These are phyloP conservation scores for Pavo muticus DNA, from an alignment of 2,113 vertebrate genomes.

Conservation along the genomic window DNA sequence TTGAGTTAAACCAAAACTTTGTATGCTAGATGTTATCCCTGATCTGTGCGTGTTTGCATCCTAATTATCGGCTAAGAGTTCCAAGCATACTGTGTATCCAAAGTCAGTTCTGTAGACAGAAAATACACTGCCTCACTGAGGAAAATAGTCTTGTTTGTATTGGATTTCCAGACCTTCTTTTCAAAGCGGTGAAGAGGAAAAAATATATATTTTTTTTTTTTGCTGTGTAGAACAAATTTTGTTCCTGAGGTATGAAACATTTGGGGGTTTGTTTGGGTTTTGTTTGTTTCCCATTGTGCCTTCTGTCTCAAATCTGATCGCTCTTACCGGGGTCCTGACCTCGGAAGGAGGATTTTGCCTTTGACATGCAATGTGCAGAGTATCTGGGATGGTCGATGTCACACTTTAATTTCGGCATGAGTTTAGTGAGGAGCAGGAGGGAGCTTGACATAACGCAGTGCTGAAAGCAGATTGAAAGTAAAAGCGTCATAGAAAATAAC, in stretches of 20 bases:
- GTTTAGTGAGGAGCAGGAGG: neutral
- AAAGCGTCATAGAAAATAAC: neutral
- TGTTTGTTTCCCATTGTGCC: neutral
- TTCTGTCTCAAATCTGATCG: neutral
- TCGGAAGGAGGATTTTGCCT: neutral
- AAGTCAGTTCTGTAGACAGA: neutral
- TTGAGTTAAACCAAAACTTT: neutral
- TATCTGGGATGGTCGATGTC: neutral
- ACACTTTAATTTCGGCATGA: neutral
- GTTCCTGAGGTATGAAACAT: neutral
- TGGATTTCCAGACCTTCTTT: neutral
- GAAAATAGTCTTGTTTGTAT: neutral
- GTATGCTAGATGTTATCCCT: neutral
- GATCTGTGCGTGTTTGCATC: neutral
- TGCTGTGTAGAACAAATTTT: neutral
- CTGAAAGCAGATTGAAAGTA: neutral
- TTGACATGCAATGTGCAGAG: neutral
- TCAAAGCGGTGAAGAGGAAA: neutral
- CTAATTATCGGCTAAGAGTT: neutral
- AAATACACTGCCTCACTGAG: neutral
- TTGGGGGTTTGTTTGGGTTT: neutral
- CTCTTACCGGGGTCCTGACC: neutral
- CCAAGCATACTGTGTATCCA: neutral
- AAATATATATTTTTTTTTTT: neutral
- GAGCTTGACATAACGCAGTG: fast-evolving